Evolutionary conservation across 2,888 invertebrate genomes (phyloP).

Genomic region (Spatulosminthurus flaviceps): DNA sequence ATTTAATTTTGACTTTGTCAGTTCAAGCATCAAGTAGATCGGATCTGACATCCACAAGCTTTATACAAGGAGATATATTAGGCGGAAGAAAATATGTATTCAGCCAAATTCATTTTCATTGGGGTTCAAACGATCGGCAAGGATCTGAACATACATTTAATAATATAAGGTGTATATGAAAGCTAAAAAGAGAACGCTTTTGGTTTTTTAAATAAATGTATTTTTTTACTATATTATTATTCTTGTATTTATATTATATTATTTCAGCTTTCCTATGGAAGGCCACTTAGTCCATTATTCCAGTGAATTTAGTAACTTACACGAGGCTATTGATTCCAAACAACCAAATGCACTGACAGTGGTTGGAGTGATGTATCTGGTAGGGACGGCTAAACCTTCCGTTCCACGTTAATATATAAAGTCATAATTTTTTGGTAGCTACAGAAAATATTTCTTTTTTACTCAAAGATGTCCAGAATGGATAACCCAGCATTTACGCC

Average conservation of each 20-base stretch:
- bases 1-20: background rate
- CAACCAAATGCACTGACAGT: conserved; percentile 31
- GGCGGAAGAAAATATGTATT: conserved; percentile 67
- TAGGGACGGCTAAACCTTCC: no score
- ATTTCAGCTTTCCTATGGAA: conserved; percentile 38
- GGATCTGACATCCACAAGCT: background rate
- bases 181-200: no score
- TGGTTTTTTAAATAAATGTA: background rate
- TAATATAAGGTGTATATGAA: background rate
- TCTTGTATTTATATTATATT: no score
- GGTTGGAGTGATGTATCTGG: conserved; percentile 12
- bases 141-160: conserved; percentile 38
- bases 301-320: background rate
- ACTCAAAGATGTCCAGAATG: background rate
- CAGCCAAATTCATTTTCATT: conserved; percentile 38
- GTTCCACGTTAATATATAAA: no score
- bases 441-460: background rate
- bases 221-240: background rate
- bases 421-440: background rate
- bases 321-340: background rate
- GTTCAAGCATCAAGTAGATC: background rate
- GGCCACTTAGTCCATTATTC: conserved; percentile 41
- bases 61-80: conserved; percentile 67
- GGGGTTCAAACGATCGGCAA: conserved; percentile 7
- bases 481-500: conserved; percentile 24